Conservation (phyloP, 2,797 vertebrate genomes). For the Protonibea diacanthus region DNA sequence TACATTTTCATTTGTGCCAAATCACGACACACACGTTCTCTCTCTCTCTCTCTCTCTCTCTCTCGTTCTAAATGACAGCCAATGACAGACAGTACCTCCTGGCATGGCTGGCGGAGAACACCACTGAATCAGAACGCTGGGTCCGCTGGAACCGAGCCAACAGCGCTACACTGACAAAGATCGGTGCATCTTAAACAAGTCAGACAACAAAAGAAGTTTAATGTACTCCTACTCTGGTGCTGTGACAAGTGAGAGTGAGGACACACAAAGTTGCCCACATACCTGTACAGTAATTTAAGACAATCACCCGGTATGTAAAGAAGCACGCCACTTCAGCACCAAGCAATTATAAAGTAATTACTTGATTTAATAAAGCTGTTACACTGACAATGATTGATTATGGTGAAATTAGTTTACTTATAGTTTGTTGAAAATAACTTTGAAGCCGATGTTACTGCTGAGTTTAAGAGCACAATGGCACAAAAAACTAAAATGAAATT, state of each 20-base stretch:
- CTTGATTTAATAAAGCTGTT: slow-evolving; percentile 65
- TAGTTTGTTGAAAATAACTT: slow-evolving; percentile 49
- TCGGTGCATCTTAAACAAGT: slow-evolving; percentile 26
- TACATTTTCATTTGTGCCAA: slow-evolving; percentile 55
- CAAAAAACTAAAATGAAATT: background rate
- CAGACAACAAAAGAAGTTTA: slow-evolving; percentile 12
- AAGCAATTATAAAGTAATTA: slow-evolving; percentile 72
- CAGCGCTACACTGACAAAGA: background rate
- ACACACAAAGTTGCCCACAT: slow-evolving; percentile 19
- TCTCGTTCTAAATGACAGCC: slow-evolving; percentile 35
- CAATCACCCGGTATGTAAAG: slow-evolving; percentile 56
- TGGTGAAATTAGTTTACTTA: slow-evolving; percentile 53
- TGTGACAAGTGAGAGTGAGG: background rate
- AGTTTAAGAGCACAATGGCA: background rate
- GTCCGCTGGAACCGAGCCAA: slow-evolving; percentile 24
- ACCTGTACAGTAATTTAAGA: slow-evolving; percentile 56
- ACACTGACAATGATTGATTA: slow-evolving; percentile 62
- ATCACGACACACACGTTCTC: background rate
- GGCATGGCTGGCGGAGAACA: slow-evolving; percentile 27
- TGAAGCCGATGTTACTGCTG: slow-evolving; percentile 8
- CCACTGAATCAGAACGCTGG: slow-evolving; percentile 14
- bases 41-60: background rate
- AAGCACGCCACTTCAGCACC: slow-evolving; percentile 56
- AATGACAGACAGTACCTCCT: slow-evolving; percentile 45
- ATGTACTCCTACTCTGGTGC: background rate